phyloP scores from a whole-genome alignment of 2,113 vertebrate species.

The Limnothrissa miodon region DNA sequence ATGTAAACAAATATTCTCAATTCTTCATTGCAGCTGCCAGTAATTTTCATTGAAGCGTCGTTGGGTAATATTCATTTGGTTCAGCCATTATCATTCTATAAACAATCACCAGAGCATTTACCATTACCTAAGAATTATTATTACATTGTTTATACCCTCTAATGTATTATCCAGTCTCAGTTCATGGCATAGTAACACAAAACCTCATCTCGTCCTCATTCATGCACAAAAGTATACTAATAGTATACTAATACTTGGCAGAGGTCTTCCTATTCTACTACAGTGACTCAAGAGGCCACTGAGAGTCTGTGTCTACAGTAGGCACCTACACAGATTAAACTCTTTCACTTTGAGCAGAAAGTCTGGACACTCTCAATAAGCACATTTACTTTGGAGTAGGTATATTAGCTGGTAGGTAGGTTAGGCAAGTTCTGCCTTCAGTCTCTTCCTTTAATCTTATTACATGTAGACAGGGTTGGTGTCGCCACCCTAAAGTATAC shows the following conservation, averaged over 20 bases:
- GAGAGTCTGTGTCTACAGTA: not conserved
- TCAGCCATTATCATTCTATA: not conserved
- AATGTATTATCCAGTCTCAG: not conserved
- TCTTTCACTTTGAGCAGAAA: too few species aligned
- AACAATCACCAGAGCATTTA: not conserved
- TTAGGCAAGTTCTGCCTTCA: too few species aligned
- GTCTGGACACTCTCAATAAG: too few species aligned
- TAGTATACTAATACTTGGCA: not conserved
- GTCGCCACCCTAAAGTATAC: too few species aligned
- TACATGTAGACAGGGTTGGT: too few species aligned
- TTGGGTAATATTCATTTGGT: not conserved
- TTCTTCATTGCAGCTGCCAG: not conserved
- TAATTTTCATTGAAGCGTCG: not conserved
- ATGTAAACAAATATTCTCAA: not conserved
- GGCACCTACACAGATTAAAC: not conserved
- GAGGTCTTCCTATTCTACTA: not conserved
- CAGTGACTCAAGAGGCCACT: not conserved
- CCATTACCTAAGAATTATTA: not conserved
- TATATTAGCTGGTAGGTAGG: too few species aligned
- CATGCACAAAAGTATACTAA: not conserved
- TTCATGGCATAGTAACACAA: not conserved
- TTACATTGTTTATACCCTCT: not conserved
- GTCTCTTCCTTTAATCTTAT: too few species aligned
- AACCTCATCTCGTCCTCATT: not conserved
- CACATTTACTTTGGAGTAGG: too few species aligned